Evolutionary conservation across 1,140 invertebrate species (phyloP), one percentile per base, ranked within the genome.

Genomic region (Drosophila albomicans): DNA sequence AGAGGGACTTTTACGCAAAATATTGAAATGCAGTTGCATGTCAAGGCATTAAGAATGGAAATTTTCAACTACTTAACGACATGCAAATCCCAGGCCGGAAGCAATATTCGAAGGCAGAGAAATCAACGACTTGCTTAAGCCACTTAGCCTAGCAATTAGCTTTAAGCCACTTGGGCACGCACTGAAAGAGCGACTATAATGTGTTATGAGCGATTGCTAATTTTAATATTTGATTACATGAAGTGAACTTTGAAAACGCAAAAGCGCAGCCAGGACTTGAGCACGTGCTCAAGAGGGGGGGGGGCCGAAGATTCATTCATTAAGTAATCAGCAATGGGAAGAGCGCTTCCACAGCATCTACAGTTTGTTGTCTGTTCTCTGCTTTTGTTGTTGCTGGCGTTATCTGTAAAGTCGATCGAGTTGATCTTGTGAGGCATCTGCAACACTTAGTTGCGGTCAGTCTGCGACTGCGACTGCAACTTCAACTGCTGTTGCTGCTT

Each of bases 211-310:
- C 61, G 35, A 52, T 73, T 71, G 68, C 41, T 43, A 43, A 43
- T 43, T 43, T 43, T 13, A 43, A 43, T 43, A 43, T 52, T 73
- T 64, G 70, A 67, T 73, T 67, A 35, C 54, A 59, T 13, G 15
- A 52, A 61, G 57, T 69, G 41, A 51, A 28, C 35, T 57, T 61
- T 1, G 16, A 7, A 5, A n/a, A 5, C 5, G 25, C 6, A 68
- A 74, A 75, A 75, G 72, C 72, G 51, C 66, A 69, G 59, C 25
- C 30, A 43, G 45, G 71, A 61, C 71, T 75, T 74, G 75, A 78
- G 75, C 75, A 78, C 75, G 75, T 78, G 75, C 75, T 74, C 41
- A 5, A 43, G 41, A 35, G 43, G 25, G 41, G 43, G 25, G 41
- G 45, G 45, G 28, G 43, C 45, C 35, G 35, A 28, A 49, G 43